Conservation (phyloP, 2,888 invertebrate species). For the Meiosimyza platycephala region DNA sequence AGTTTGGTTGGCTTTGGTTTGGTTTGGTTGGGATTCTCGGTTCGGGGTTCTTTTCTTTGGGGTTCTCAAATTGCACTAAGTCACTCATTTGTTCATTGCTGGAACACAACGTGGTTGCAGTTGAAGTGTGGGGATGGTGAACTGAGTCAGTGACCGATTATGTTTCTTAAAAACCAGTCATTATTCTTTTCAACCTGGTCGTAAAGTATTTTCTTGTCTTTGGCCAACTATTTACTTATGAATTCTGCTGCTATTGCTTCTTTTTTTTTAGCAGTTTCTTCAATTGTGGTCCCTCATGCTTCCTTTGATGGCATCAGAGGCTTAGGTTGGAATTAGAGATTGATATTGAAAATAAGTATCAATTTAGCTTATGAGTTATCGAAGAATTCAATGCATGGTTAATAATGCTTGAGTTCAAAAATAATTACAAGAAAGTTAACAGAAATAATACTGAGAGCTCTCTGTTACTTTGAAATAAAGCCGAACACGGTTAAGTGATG, state of each 20-base stretch:
- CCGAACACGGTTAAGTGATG: too few species aligned
- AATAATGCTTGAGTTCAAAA: too few species aligned
- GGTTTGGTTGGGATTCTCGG: conserved; percentile 10
- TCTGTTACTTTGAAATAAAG: too few species aligned
- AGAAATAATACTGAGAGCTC: too few species aligned
- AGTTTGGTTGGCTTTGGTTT: conserved; percentile 3
- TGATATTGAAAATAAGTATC: too few species aligned
- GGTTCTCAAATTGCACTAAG: conserved; percentile 52
- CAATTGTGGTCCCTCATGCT: neutral
- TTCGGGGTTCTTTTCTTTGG: conserved; percentile 41
- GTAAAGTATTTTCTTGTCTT: conserved; percentile 50
- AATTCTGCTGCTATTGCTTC: conserved; percentile 33
- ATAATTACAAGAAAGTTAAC: too few species aligned
- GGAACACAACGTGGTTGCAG: neutral
- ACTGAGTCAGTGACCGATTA: conserved; percentile 52
- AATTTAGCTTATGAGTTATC: too few species aligned
- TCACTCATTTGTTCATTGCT: conserved; percentile 18
- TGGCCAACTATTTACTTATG: conserved; percentile 41
- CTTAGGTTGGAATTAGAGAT: too few species aligned
- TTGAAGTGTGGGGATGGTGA: conserved; percentile 24
- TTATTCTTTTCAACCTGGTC: conserved; percentile 50
- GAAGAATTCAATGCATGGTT: too few species aligned
- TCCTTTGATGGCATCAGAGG: too few species aligned
- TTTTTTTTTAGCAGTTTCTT: neutral
- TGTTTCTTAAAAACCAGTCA: conserved; percentile 50